phyloP scores from a whole-genome alignment of 2,888 invertebrate genomes.

The Agrochola lota region DNA sequence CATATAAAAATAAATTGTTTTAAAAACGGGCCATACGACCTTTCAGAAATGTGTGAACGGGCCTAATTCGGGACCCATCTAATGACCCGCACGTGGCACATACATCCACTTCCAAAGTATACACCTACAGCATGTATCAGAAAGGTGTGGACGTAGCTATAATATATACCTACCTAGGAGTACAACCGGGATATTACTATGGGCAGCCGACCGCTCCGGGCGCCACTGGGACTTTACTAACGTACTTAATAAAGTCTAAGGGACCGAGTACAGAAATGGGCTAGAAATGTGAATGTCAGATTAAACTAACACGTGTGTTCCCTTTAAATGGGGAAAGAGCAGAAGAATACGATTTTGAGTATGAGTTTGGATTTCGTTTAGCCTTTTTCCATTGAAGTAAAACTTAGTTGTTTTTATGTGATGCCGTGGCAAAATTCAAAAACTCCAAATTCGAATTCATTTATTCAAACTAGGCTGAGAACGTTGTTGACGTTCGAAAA shows the following conservation, averaged over 20 bases:
- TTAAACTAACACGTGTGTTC: constrained; percentile 24
- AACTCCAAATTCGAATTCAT: too few relatives aligned
- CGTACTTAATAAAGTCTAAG: constrained; percentile 34
- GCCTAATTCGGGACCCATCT: constrained; percentile 37
- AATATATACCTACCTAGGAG: too few relatives aligned
- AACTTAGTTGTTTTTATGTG: not conserved
- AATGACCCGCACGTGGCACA: constrained; percentile 43
- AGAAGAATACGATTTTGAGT: not conserved
- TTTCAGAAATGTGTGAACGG: constrained; percentile 39
- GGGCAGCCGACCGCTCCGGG: too few relatives aligned
- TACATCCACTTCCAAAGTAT: constrained; percentile 3
- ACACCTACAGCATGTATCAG: not conserved
- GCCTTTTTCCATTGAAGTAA: constrained; percentile 22
- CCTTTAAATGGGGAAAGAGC: not conserved
- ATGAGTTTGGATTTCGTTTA: not conserved
- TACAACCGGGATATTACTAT: too few relatives aligned
- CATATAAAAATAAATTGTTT: constrained; percentile 50
- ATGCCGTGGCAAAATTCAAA: not conserved
- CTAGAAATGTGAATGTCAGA: constrained; percentile 33
- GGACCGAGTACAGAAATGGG: constrained; percentile 15
- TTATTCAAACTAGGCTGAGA: too few relatives aligned
- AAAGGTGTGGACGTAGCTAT: too few relatives aligned
- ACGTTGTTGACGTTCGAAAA: too few relatives aligned
- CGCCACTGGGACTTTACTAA: not conserved
- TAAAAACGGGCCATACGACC: constrained; percentile 31